Evolutionary conservation across 1,140 invertebrate genomes (phyloP).

Genomic region (Atta cephalotes): DNA sequence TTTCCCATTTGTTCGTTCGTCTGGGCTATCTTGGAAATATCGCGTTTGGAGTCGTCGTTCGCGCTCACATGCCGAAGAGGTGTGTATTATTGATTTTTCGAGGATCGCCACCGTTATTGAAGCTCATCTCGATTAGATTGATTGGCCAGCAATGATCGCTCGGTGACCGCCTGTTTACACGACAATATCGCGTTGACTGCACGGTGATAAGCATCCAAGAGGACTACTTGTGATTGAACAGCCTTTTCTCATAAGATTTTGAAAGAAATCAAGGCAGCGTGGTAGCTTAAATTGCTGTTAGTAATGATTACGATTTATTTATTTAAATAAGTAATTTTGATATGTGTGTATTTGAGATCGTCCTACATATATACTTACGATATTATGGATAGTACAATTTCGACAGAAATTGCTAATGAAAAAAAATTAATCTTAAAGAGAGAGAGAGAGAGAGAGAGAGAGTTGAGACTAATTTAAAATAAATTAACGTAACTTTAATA

Average conservation of each 20-base stretch:
- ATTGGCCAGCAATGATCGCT: conserved; percentile 67
- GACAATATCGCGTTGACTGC: conserved; percentile 19
- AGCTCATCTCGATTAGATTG: conserved; percentile 71
- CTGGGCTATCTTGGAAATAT: conserved; percentile 23
- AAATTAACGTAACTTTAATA: neutral
- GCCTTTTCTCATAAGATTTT: neutral
- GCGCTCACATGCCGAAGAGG: neutral
- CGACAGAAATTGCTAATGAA: neutral
- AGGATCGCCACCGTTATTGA: conserved; percentile 16
- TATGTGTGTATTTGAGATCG: neutral
- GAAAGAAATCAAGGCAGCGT: neutral
- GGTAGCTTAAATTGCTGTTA: neutral
- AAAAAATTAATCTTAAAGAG: neutral
- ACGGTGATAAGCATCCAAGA: conserved; percentile 33
- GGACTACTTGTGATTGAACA: conserved; percentile 54
- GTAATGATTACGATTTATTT: neutral
- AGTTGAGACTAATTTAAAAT: too few species aligned
- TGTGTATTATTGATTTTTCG: conserved; percentile 67
- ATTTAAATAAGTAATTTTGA: neutral
- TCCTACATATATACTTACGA: too few species aligned
- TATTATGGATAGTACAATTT: neutral
- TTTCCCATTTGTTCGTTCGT: neutral
- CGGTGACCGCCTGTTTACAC: conserved; percentile 56
- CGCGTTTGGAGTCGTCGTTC: conserved; percentile 16
- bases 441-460: too few species aligned